phyloP scores from a whole-genome alignment of 2,888 invertebrate species.

The Euproctis similis region DNA sequence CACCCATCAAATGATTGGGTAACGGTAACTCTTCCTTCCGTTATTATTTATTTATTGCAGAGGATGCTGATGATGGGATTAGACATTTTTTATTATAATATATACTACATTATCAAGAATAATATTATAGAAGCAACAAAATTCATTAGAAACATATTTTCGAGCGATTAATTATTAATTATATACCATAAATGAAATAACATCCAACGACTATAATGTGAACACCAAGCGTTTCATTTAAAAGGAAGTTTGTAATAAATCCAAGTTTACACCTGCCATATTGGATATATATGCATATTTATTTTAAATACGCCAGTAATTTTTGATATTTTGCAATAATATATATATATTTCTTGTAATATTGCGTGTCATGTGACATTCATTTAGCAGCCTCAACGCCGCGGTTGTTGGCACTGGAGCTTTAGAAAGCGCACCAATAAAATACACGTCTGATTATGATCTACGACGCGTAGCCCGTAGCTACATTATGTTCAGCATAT shows the following conservation, averaged over 20 bases:
- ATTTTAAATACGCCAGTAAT: constrained; percentile 24
- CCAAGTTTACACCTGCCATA: constrained; percentile 37
- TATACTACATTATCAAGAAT: no score
- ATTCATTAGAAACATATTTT: constrained; percentile 10
- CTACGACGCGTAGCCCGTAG: constrained; percentile 73
- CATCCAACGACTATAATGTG: constrained; percentile 17
- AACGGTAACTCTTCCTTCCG: constrained; percentile 1
- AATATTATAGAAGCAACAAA: constrained; percentile 11
- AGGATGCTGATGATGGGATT: neutral
- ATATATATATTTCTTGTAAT: constrained; percentile 28
- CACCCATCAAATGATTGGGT: neutral
- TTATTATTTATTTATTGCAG: constrained; percentile 1
- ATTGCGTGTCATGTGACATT: constrained; percentile 56
- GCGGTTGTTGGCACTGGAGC: constrained; percentile 23
- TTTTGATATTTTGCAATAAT: constrained; percentile 40
- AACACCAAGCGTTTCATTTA: constrained; percentile 15
- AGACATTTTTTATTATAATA: constrained; percentile 1
- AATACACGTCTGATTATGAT: constrained; percentile 73
- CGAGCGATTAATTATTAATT: constrained; percentile 20
- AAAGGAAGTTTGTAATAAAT: constrained; percentile 35
- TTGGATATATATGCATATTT: constrained; percentile 33
- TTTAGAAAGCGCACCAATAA: constrained; percentile 69
- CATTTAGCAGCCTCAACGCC: constrained; percentile 40
- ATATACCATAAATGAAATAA: constrained; percentile 20
- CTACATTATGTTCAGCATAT: constrained; percentile 38